These are phyloP conservation scores for Urocynchramus pylzowi DNA, from an alignment of 2,113 vertebrate species.

Conservation along the genomic window DNA sequence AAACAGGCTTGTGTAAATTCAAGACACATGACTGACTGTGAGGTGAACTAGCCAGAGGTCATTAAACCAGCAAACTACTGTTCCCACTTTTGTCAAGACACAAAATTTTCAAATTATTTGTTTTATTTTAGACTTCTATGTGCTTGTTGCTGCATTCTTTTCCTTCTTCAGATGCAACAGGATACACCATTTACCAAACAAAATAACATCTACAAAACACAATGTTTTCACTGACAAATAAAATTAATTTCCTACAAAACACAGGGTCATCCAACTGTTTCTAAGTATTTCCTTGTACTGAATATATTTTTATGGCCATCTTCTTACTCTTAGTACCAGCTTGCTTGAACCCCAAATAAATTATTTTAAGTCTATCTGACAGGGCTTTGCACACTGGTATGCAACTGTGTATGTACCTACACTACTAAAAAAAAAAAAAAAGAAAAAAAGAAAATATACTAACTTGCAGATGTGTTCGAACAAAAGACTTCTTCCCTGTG, in stretches of 20 bases:
- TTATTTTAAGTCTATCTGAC: background rate
- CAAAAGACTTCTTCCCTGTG: constrained; percentile 93
- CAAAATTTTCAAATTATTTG: background rate
- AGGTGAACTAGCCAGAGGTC: background rate
- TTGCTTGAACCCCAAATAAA: background rate
- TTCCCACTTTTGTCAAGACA: background rate
- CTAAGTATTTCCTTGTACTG: background rate
- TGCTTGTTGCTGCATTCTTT: background rate
- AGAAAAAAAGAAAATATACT: background rate
- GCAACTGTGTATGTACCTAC: background rate
- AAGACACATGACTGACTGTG: background rate
- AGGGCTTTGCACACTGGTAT: background rate
- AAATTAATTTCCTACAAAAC: background rate
- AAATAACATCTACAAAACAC: background rate
- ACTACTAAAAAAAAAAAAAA: background rate
- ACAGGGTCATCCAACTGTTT: background rate
- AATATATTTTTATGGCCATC: background rate
- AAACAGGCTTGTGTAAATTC: background rate
- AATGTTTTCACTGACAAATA: background rate
- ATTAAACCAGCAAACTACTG: background rate
- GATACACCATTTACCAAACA: background rate
- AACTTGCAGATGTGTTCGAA: constrained; percentile 94
- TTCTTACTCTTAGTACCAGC: background rate
- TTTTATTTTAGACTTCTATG: background rate
- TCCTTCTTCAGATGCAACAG: background rate